A percentile compares a stretch with the other conserved stretches of the same genome.
phyloP scores from a whole-genome alignment of 2,797 vertebrate genomes.

The Morus bassanus region DNA sequence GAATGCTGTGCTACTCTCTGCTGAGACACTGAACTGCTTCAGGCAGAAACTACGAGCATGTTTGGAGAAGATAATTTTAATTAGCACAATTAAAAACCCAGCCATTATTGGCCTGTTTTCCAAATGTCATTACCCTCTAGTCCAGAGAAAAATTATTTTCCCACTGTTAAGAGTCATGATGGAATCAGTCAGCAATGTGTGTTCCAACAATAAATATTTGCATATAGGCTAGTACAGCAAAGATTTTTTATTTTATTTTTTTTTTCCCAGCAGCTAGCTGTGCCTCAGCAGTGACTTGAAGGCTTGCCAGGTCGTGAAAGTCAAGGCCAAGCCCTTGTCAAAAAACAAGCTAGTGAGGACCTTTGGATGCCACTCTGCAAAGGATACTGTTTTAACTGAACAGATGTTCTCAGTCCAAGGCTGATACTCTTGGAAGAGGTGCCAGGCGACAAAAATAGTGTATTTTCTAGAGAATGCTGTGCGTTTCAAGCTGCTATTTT shows the following conservation, averaged over 20 bases:
- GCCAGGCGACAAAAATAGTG: slow-evolving; percentile 40
- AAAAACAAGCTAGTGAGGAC: neutral
- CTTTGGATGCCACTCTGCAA: neutral
- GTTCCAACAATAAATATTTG: neutral
- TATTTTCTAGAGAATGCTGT: neutral
- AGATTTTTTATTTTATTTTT: neutral
- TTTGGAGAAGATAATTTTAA: neutral
- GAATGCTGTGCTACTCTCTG: neutral
- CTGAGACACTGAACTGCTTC: neutral
- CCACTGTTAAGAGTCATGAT: neutral
- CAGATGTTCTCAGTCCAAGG: slow-evolving; percentile 37
- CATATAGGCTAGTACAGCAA: neutral
- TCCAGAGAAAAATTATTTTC: neutral
- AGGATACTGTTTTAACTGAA: neutral
- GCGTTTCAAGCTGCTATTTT: neutral
- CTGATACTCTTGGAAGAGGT: neutral
- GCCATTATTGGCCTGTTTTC: neutral
- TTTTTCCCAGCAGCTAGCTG: neutral
- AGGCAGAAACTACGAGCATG: neutral
- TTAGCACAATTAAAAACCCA: neutral
- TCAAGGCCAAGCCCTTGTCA: neutral
- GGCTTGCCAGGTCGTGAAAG: slow-evolving; percentile 1
- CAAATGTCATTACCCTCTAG: neutral
- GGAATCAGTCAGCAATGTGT: neutral
- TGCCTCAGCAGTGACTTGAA: slow-evolving; percentile 15